phyloP scores from a whole-genome alignment of 2,888 invertebrate genomes.

The Agrochola lota region DNA sequence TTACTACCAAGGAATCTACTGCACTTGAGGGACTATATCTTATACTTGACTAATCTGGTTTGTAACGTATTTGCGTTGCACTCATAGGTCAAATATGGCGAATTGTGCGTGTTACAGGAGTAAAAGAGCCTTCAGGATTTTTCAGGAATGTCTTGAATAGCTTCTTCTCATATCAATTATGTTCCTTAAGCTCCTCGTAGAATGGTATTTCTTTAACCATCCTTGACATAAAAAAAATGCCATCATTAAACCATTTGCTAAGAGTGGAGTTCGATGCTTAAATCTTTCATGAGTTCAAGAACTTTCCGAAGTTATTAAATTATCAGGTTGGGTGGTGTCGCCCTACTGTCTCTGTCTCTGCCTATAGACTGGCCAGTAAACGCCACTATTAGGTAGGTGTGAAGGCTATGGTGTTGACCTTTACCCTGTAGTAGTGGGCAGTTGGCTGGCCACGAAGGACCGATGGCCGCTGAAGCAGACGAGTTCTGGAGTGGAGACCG shows the following conservation, averaged over 20 bases:
- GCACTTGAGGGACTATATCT: constrained; percentile 66
- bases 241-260: neutral
- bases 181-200: neutral
- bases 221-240: neutral
- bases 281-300: neutral
- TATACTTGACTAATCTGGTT: constrained; percentile 60
- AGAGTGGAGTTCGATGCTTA: neutral
- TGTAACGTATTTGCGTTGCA: constrained; percentile 61
- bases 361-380: neutral
- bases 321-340: neutral
- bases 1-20: constrained; percentile 86
- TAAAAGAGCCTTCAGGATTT: constrained; percentile 11
- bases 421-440: neutral
- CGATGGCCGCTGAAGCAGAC: too few relatives aligned
- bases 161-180: neutral
- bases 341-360: too few relatives aligned
- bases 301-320: neutral
- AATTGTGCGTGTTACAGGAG: constrained; percentile 35
- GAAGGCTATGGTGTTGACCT: neutral
- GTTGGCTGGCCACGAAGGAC: too few relatives aligned
- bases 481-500: too few relatives aligned
- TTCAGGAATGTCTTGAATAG: neutral
- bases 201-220: neutral
- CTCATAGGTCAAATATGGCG: constrained; percentile 54
- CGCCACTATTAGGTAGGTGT: neutral